Evolutionary conservation across 2,888 invertebrate genomes (phyloP), one percentile per base, ranked within the genome.

Genomic region (Alloplasta piceator): DNA sequence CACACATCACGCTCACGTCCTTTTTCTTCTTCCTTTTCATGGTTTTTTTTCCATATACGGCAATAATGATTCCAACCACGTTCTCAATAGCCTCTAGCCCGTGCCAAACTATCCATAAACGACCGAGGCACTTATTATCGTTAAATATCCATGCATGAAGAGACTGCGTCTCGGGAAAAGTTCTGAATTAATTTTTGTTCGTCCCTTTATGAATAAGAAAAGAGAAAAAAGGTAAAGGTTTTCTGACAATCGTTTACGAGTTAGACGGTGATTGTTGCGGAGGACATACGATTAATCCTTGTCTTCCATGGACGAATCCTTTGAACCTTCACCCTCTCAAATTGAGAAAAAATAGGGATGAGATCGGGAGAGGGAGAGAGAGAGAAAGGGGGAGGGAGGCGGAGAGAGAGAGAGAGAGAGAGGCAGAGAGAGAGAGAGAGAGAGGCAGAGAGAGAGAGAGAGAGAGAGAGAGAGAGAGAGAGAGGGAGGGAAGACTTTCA

Each of bases 161-260:
- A 26, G 26, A 26, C 26, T 26, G 26, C 48, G 4, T 48, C 26
- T 48, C 10, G 3, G 48, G n/a, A 48, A 48, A 48, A 9, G 10
- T 48, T n/a, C 5, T n/a, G 10, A n/a, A 48, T 48, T 10, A 1
- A n/a, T 48, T 5, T 48, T 10, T 48, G 48, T 48, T 10, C 6
- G n/a, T 48, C 5, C 4, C 5, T 7, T 4, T 48, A 48, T 48
- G 12, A 5, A 48, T 48, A n/a, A 26, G 26, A 26, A 26, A 26
- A 3, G 3, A 26, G 26, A 26, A 26, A 26, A 26, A 48, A 12
- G 10, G 48, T 0, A 5, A 48, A 6, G 12, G 7, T 26, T 52
- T 71, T 67, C 26, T 72, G 10, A 43, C 43, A 78, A 78, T 61
- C 55, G 26, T 67, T 72, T 55, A 41, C 67, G 43, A 78, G 61